Conservation (phyloP, 2,113 vertebrate genomes). For the Neogale vison region DNA sequence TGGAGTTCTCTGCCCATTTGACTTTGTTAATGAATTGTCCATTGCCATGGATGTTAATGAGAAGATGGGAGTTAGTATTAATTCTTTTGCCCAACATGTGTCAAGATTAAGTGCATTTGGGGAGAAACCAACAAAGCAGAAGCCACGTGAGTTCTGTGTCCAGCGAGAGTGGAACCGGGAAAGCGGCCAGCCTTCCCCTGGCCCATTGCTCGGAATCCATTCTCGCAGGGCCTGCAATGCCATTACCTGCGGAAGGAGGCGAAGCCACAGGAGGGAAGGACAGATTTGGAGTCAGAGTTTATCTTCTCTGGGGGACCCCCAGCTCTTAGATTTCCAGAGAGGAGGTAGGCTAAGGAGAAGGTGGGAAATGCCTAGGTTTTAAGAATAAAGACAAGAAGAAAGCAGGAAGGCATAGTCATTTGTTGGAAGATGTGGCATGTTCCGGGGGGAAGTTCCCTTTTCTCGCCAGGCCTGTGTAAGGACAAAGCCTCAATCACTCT, state of each 20-base stretch:
- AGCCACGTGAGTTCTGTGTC: not conserved
- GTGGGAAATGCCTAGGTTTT: not conserved
- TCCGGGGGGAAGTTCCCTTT: not conserved
- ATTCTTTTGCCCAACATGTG: not conserved
- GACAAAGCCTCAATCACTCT: too few species aligned
- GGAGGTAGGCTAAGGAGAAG: not conserved
- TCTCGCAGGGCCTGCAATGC: not conserved
- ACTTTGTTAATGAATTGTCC: not conserved
- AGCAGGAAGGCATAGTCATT: not conserved
- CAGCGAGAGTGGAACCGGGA: not conserved
- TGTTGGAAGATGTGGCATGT: not conserved
- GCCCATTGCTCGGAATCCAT: too few species aligned
- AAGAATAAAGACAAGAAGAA: not conserved
- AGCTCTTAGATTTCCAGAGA: not conserved
- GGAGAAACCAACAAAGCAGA: not conserved
- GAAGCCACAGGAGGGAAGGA: not conserved
- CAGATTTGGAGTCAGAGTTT: not conserved
- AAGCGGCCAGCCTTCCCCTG: not conserved
- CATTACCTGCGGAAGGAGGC: not conserved
- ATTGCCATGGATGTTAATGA: not conserved
- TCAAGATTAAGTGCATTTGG: not conserved
- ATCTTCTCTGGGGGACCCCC: not conserved
- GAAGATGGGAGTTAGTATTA: not conserved
- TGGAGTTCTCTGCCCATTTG: not conserved
- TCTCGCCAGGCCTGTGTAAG: not conserved